Base-by-base conservation (phyloP, 1,140 invertebrate species). In the Drosophila sturtevanti region DNA sequence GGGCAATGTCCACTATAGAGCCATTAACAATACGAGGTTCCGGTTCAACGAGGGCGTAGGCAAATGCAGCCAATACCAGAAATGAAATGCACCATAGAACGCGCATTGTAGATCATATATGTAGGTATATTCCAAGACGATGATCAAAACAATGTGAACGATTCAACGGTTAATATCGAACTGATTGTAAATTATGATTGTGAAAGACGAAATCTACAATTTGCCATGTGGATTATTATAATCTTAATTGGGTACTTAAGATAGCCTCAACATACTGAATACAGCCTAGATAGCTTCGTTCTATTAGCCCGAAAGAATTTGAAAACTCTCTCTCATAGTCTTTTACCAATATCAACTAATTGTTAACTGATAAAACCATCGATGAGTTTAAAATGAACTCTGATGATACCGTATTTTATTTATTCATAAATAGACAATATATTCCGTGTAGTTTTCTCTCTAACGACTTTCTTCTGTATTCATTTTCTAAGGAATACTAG, bases 161-260 rank as follows among this genome's bases (percentile, higher is more conserved):
- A 38, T 18, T 60, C 35, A 21, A 52, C 52, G 66, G 63, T 55
- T 58, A 41, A 55, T 54, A 82, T 76, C 48, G 27, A 76, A 86
- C 81, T 86, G 68, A 79, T 76, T 78, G 44, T 11, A 37, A 66
- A 34, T 54, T 62, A 59, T 72, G 41, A 63, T 67, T 72, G 48
- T 16, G 14, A 44, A 41, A 31, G 38, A 14, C 41, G 38, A 21
- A 70, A 52, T 72, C 77, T 27, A 94, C 94, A 82, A 21, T 69
- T 27, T 7, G 10, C 11, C 58, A 41, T 56, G 18, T 14, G 18
- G 56, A 34, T 22, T 51, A 66, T 38, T 70, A 82, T 87, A 68
- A 82, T 63, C 75, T 82, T 81, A 87, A 86, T 86, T 71, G 63
- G 66, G 51, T 71, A 64, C 65, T 87, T 37, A 21, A 78, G 82